phyloP scores from a whole-genome alignment of 2,113 vertebrate species.

The Chamaea fasciata region DNA sequence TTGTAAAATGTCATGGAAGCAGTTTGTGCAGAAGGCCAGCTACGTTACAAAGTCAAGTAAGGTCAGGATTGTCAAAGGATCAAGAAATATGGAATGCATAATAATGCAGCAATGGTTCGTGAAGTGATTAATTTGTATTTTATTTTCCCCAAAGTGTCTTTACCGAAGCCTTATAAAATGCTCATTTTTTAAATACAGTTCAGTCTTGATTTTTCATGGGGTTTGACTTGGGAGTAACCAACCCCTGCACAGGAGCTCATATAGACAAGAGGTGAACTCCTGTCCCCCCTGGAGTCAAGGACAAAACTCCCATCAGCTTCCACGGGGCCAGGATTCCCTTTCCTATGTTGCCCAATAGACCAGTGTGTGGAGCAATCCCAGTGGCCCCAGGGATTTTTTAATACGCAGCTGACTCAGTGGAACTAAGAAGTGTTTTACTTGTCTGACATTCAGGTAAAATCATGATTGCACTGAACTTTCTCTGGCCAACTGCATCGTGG shows the following conservation, averaged over 20 bases:
- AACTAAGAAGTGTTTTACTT: background rate
- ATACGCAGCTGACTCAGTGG: background rate
- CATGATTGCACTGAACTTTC: background rate
- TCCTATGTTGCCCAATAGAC: background rate
- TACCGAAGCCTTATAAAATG: constrained; percentile 20
- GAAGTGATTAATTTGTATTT: constrained; percentile 64
- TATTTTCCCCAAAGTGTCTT: constrained; percentile 59
- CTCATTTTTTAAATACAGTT: background rate
- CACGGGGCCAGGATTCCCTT: background rate
- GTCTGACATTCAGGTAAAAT: background rate
- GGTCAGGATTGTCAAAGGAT: constrained; percentile 34
- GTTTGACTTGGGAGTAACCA: constrained; percentile 13
- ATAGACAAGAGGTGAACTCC: background rate
- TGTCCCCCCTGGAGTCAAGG: background rate
- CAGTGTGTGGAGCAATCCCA: background rate
- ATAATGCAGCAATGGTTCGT: constrained; percentile 56
- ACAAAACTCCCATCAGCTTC: background rate
- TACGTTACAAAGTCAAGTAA: constrained; percentile 20
- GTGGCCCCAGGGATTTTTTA: background rate
- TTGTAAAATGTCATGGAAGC: background rate
- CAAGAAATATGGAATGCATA: constrained; percentile 33
- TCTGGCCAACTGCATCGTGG: background rate
- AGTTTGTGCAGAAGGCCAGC: background rate
- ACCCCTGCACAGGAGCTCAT: background rate
- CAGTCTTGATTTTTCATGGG: background rate